Evolutionary conservation across 2,888 invertebrate genomes (phyloP).

Genomic region (Dimorphilus gyrociliatus): DNA sequence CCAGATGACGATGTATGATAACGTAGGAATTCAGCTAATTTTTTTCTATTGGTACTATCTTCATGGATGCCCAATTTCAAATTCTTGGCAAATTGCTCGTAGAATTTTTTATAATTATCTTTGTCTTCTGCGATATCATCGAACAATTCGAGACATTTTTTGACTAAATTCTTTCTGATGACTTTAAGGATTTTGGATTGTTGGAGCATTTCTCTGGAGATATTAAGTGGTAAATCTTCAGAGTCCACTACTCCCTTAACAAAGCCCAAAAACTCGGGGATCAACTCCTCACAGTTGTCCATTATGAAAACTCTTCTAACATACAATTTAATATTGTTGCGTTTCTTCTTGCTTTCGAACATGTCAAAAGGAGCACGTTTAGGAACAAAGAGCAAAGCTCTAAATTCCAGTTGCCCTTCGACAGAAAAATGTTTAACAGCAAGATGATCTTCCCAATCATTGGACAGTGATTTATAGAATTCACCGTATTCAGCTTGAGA

Average conservation of each 20-base stretch:
- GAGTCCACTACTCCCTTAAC: slow-evolving; percentile 87
- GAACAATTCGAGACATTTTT: slow-evolving; percentile 91
- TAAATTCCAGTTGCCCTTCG: slow-evolving; percentile 57
- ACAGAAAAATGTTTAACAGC: slow-evolving; percentile 55
- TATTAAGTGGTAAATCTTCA: slow-evolving; percentile 92
- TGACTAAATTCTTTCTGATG: slow-evolving; percentile 93
- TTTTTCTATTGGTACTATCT: slow-evolving; percentile 80
- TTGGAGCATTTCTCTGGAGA: slow-evolving; percentile 97
- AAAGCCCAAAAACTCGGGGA: slow-evolving; percentile 78
- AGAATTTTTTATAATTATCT: slow-evolving; percentile 94
- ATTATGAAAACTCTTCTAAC: slow-evolving; percentile 96
- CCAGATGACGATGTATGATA: slow-evolving; percentile 86
- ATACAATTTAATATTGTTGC: slow-evolving; percentile 95
- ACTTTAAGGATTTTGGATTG: slow-evolving; percentile 98
- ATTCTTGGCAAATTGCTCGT: slow-evolving; percentile 94
- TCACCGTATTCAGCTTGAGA: slow-evolving; percentile 90
- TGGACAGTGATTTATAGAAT: slow-evolving; percentile 91
- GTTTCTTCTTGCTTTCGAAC: slow-evolving; percentile 92
- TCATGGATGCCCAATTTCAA: slow-evolving; percentile 93
- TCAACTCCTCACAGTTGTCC: slow-evolving; percentile 99
- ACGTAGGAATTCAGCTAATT: slow-evolving; percentile 67
- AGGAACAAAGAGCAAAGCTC: slow-evolving; percentile 77
- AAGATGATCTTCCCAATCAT: slow-evolving; percentile 94
- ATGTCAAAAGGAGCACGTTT: slow-evolving; percentile 88
- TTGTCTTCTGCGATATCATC: slow-evolving; percentile 91